phyloP scores from a whole-genome alignment of 2,113 vertebrate genomes.

The Mola mola region DNA sequence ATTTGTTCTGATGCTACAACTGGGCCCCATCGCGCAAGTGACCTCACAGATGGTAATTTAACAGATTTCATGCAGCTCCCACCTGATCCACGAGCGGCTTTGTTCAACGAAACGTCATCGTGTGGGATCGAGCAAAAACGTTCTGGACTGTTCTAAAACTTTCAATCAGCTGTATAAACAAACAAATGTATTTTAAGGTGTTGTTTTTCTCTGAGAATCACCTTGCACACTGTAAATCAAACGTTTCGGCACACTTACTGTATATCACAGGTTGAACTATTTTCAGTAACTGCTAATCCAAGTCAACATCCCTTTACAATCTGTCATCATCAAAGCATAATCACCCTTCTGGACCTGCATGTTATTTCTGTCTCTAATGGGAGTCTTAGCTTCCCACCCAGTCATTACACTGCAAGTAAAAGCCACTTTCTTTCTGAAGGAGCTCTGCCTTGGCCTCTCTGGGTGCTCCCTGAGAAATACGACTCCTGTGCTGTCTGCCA shows the following conservation, averaged over 20 bases:
- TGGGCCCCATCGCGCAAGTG: not conserved
- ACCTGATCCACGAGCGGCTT: not conserved
- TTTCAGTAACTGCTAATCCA: constrained; percentile 54
- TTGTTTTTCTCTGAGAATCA: constrained; percentile 16
- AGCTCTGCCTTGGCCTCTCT: constrained; percentile 68
- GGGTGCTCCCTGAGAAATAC: constrained; percentile 74
- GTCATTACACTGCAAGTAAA: constrained; percentile 78
- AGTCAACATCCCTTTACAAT: constrained; percentile 53
- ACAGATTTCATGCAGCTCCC: not conserved
- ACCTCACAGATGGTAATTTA: not conserved
- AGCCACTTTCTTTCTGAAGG: constrained; percentile 65
- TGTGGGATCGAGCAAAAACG: too few relatives aligned
- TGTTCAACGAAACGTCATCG: too few relatives aligned
- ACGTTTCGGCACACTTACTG: constrained; percentile 12
- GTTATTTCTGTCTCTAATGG: constrained; percentile 72
- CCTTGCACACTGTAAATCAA: constrained; percentile 22
- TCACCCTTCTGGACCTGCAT: constrained; percentile 58
- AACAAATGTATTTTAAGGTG: too few relatives aligned
- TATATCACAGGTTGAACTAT: constrained; percentile 48
- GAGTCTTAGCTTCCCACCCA: constrained; percentile 66
- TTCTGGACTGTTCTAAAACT: too few relatives aligned
- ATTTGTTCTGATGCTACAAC: too few relatives aligned
- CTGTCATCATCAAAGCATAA: constrained; percentile 61
- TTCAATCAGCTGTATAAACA: too few relatives aligned
- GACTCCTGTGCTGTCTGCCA: constrained; percentile 69